Evolutionary conservation across 2,113 vertebrate species (phyloP).

Genomic region (Tragelaphus scriptus): DNA sequence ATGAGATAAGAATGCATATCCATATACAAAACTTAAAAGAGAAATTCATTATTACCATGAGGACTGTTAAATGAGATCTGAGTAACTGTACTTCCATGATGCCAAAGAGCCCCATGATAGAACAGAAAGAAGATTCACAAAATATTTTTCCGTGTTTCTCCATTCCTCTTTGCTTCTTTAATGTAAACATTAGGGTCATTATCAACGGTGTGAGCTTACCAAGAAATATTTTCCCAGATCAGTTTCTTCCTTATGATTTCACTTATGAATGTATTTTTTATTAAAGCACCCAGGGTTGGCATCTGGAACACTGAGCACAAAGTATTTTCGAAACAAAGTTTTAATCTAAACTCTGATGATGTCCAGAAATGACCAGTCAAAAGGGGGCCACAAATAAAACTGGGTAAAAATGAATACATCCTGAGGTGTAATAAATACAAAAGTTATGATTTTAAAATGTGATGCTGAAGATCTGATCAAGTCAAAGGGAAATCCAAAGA

Average conservation of each 20-base stretch:
- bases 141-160: not conserved
- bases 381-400: constrained; percentile 2
- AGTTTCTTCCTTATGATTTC: constrained; percentile 32
- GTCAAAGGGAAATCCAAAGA: not conserved
- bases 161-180: constrained; percentile 23
- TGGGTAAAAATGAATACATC: constrained; percentile 3
- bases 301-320: constrained; percentile 2
- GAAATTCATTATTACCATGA: not conserved
- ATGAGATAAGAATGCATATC: not conserved
- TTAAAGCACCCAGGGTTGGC: not conserved
- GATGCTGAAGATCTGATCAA: not conserved
- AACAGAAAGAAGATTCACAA: not conserved
- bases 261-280: constrained; percentile 44
- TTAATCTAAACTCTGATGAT: constrained; percentile 19
- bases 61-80: not conserved
- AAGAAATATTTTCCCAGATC: constrained; percentile 50
- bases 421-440: not conserved
- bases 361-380: not conserved
- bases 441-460: not conserved
- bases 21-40: constrained; percentile 3
- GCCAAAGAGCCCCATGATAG: not conserved
- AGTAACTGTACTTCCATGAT: not conserved
- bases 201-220: not conserved
- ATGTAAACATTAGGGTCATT: constrained; percentile 17
- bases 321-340: constrained; percentile 54